These are phyloP conservation scores for Corythornis vintsioides DNA, from an alignment of 2,113 vertebrate species.

Conservation along the genomic window DNA sequence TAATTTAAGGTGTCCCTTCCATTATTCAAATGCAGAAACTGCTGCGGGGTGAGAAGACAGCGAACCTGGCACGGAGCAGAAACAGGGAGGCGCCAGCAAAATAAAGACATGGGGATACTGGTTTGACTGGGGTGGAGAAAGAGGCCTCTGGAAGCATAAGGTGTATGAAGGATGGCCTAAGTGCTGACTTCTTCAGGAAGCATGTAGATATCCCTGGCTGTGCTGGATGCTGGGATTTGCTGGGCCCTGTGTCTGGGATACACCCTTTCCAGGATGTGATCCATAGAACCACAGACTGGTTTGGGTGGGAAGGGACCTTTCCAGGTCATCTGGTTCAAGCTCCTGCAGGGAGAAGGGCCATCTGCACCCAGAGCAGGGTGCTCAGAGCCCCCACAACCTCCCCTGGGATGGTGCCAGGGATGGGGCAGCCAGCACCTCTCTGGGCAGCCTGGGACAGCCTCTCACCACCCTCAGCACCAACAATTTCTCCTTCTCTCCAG, in stretches of 20 bases:
- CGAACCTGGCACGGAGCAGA: background rate
- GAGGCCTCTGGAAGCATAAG: background rate
- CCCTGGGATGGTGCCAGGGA: no score
- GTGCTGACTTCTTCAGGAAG: background rate
- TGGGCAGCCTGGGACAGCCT: no score
- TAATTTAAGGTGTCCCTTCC: conserved; percentile 39
- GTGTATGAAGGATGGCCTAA: fast-evolving
- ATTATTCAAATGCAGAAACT: background rate
- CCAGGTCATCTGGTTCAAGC: background rate
- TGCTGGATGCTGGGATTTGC: fast-evolving
- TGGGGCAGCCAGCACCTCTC: no score
- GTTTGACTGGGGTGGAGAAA: background rate
- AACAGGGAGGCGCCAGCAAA: fast-evolving
- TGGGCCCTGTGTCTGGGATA: background rate
- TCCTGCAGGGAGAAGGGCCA: no score
- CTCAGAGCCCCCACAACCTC: no score
- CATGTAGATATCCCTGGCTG: fast-evolving
- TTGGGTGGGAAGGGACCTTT: background rate
- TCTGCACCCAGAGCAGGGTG: no score
- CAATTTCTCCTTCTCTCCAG: no score
- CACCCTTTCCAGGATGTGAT: background rate
- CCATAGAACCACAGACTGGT: background rate
- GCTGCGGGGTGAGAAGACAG: conserved; percentile 4
- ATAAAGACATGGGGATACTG: background rate
- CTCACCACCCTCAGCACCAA: no score